Evolutionary conservation across 2,113 vertebrate genomes (phyloP), one percentile per base, ranked within the genome.

Genomic region (Hydrolagus affinis): DNA sequence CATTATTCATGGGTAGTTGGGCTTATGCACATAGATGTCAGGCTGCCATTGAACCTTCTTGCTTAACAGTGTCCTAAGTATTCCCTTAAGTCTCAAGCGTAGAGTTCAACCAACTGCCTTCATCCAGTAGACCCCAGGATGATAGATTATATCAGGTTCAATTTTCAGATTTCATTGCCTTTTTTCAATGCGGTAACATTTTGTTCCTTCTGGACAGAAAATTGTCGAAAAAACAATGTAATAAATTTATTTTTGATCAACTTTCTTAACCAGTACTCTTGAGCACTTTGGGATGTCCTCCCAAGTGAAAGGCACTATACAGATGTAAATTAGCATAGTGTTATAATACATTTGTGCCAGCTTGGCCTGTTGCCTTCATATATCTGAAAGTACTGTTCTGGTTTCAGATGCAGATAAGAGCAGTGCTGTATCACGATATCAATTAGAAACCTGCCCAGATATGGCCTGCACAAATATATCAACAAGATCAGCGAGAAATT

Each of bases 141-240:
- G 73, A 75, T 15, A 75, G 25, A 17, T 83, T 83, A 21, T 75
- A 44, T 56, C 32, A 75, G 25, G 25, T 83, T 83, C 62, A 21
- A 9, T 32, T 66, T 66, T 30, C 7, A 80, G 23, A 28, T 80
- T 30, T 25, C 23, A 64, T 25, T 80, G 4, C 64, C 14, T 28
- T 8, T 8, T 78, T 10, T 66, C 17, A 66, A 83, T 32, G 10
- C 11, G 12, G 66, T 32, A 62, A 30, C 15, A 17, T 17, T 21
- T 66, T 2, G 32, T 66, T 66, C 66, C 62, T 17, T 4, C 25
- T 73, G 71, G 71, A 44, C 23, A 15, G 21, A 23, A 75, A 21
- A 7, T 17, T 44, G 25, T 14, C 30, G 17, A 30, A 56, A 75
- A 6, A 44, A 44, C 44, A 44, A 44, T 44, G 44, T 6, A 44